A percentile compares a stretch with the other conserved stretches of the same genome.
Conservation (phyloP, 2,113 vertebrate genomes). For the Gallinago undulata region DNA sequence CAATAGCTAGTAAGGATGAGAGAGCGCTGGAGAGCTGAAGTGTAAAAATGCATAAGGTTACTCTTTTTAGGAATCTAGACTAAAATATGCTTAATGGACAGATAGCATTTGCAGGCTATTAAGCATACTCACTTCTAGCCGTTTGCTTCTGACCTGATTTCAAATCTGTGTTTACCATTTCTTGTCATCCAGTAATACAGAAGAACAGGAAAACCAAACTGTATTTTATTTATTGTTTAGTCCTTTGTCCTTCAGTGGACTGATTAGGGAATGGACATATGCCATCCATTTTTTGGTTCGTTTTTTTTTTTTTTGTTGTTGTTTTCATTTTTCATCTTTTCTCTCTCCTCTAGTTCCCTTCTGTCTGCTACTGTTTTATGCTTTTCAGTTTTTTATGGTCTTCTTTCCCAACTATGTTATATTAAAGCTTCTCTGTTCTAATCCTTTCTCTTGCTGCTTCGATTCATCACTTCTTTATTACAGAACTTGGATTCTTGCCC, state of each 20-base stretch:
- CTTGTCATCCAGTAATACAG: neutral
- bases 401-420: constrained; percentile 10
- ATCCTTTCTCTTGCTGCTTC: constrained; percentile 32
- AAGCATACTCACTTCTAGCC: neutral
- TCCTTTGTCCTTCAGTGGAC: neutral
- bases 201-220: neutral
- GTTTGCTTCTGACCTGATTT: neutral
- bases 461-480: constrained; percentile 52
- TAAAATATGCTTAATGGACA: neutral
- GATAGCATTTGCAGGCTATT: neutral
- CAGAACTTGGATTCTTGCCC: constrained; percentile 16
- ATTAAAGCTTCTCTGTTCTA: constrained; percentile 51
- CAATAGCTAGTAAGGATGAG: neutral
- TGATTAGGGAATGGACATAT: neutral
- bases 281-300: neutral
- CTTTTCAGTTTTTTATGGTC: constrained; percentile 13
- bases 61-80: neutral
- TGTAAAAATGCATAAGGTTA: neutral
- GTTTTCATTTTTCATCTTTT: neutral
- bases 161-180: neutral
- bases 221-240: neutral
- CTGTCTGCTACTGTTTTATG: neutral
- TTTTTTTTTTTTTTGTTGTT: no score
- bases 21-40: neutral
- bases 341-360: neutral